Base-by-base conservation (phyloP, 2,113 vertebrate species). In the Daboia siamensis region DNA sequence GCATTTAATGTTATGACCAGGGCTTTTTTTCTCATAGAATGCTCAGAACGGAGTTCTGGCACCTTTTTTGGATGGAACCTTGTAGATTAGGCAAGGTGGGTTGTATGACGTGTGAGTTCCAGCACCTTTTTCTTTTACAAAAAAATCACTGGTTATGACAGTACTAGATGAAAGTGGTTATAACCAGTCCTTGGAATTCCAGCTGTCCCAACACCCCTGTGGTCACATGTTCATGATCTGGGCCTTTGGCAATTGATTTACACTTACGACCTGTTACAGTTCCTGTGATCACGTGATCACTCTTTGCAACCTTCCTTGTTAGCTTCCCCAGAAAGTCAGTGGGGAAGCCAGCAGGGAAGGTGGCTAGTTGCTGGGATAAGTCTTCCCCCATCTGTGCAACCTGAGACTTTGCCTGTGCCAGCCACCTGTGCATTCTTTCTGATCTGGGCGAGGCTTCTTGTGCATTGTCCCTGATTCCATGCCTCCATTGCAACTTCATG, bases 201-300 rank as follows among this genome's bases (percentile, higher is more conserved):
- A 33, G n/a, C 69, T 1, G 15, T 33, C 69, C 69, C n/a, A 39
- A 2, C n/a, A 74, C n/a, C 5, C n/a, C 13, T 74, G 2, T 17
- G n/a, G n/a, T 74, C 2, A 74, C 2, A 33, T 17, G 5, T 33
- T 20, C 69, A 74, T 33, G n/a, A 29, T 29, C 26, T 64, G 61
- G 26, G 26, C 3, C 26, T 29, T 64, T 61, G 59, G 29, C 64
- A n/a, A n/a, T n/a, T n/a, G 29, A 5, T 69, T 74, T 2, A 17
- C n/a, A 74, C 13, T 69, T 69, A 13, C 0, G 12, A 15, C 4
- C 0, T 0, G 2, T 74, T 74, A 7, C n/a, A 33, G 1, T 17
- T 17, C n/a, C 69, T 33, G 5, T 74, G 69, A 74, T 74, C 69
- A 39, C 69, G 39, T 74, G 69, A 74, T 6, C 5, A 17, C n/a